phyloP scores from a whole-genome alignment of 2,113 vertebrate species.

The Cebus imitator region DNA sequence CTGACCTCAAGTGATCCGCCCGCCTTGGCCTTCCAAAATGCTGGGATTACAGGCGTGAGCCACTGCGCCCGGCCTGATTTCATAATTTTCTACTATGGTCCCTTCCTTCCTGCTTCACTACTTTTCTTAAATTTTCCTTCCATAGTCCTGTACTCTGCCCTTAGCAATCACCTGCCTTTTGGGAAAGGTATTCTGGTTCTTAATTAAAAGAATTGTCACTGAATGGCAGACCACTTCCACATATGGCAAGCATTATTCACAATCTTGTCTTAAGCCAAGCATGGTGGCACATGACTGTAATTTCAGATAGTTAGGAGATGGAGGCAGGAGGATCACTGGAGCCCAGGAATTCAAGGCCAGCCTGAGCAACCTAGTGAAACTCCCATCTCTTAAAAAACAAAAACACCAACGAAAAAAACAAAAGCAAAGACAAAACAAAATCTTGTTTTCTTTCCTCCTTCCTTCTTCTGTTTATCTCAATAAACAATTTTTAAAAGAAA shows the following conservation, averaged over 20 bases:
- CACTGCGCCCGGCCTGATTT: background rate
- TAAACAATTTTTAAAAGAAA: background rate
- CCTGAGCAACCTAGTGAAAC: background rate
- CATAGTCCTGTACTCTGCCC: background rate
- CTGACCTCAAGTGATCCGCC: too few relatives aligned
- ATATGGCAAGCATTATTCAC: background rate
- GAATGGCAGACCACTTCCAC: background rate
- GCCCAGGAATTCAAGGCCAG: background rate
- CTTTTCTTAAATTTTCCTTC: background rate
- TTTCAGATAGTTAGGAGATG: background rate
- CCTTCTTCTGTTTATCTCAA: background rate
- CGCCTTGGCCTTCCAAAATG: too few relatives aligned
- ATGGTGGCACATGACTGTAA: background rate
- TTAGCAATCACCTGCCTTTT: background rate
- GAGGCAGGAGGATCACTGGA: background rate
- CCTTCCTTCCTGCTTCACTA: background rate
- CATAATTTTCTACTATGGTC: background rate
- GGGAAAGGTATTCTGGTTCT: slow-evolving; percentile 6
- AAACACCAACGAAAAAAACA: too few relatives aligned
- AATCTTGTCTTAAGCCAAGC: background rate
- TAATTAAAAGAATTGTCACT: background rate
- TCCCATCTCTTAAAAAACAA: background rate
- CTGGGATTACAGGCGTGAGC: too few relatives aligned
- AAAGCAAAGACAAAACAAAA: too few relatives aligned
- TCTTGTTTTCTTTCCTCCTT: background rate